phyloP scores from a whole-genome alignment of 2,888 invertebrate genomes.

The Muscina levida region DNA sequence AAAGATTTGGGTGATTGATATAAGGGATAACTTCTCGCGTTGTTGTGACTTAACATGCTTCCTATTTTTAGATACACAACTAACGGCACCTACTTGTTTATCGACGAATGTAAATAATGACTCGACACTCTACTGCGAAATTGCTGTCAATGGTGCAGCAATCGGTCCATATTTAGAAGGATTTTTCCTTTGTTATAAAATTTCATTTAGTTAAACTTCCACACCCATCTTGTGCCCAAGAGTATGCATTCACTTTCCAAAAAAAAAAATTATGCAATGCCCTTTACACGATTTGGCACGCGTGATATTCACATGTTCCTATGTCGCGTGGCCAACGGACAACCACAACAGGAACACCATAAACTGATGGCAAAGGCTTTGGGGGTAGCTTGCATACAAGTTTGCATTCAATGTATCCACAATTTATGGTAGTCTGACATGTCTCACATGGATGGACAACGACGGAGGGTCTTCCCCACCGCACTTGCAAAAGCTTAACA shows the following conservation, averaged over 20 bases:
- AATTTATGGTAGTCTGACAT: conserved; percentile 4
- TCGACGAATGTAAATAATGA: too few species aligned
- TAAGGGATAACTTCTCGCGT: too few species aligned
- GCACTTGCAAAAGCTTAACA: conserved; percentile 52
- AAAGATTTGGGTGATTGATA: too few species aligned
- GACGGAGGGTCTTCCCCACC: neutral
- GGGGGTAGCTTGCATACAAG: neutral
- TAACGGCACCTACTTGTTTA: too few species aligned
- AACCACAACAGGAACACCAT: neutral
- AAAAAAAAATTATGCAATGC: conserved; percentile 2
- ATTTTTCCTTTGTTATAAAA: too few species aligned
- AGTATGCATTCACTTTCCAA: neutral
- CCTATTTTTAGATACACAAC: too few species aligned
- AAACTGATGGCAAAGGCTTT: neutral
- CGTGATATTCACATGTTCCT: conserved; percentile 49
- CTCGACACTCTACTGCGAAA: too few species aligned
- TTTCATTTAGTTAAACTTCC: too few species aligned
- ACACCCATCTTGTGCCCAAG: neutral
- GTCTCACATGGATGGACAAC: neutral
- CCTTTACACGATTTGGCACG: conserved; percentile 56
- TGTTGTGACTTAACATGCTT: too few species aligned
- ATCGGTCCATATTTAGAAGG: too few species aligned
- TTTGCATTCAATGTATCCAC: neutral
- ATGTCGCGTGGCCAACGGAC: conserved; percentile 30
- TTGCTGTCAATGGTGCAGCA: too few species aligned